These are phyloP conservation scores for Acanthurus leucopareius DNA, from an alignment of 2,797 vertebrate species.

Conservation along the genomic window DNA sequence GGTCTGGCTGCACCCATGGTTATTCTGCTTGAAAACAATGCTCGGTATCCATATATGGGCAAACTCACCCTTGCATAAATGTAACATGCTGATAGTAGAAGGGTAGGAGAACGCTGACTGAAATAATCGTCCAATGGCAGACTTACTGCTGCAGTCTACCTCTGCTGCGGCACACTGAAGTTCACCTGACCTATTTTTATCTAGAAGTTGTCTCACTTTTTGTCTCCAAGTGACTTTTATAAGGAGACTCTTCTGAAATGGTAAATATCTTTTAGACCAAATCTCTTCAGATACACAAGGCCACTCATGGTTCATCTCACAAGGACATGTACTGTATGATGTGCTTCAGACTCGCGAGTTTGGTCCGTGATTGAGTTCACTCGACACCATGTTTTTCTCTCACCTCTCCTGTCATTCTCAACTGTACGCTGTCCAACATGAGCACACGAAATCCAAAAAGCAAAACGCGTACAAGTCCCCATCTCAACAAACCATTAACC, in stretches of 20 bases:
- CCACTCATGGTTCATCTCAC: constrained; percentile 11
- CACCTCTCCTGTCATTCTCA: constrained; percentile 7
- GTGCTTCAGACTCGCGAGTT: constrained; percentile 10
- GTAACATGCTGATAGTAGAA: too few relatives aligned
- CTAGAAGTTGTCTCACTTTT: too few relatives aligned
- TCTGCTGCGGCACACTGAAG: too few relatives aligned
- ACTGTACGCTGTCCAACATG: not conserved
- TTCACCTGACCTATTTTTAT: too few relatives aligned
- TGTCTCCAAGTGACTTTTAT: too few relatives aligned
- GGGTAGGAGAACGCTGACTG: too few relatives aligned
- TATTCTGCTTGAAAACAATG: too few relatives aligned
- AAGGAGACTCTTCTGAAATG: not conserved
- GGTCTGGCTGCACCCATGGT: too few relatives aligned
- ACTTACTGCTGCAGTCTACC: too few relatives aligned
- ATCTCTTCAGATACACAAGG: constrained; percentile 6
- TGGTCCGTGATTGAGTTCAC: constrained; percentile 45
- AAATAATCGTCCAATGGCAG: too few relatives aligned
- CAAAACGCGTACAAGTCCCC: constrained; percentile 23
- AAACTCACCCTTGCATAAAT: too few relatives aligned
- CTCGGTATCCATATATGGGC: too few relatives aligned
- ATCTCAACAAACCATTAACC: constrained; percentile 50
- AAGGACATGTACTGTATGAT: not conserved
- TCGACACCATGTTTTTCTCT: constrained; percentile 8
- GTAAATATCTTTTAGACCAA: constrained; percentile 16
- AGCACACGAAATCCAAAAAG: constrained; percentile 38